A percentile compares a stretch with the other conserved stretches of the same genome.
Conservation (phyloP, 2,113 vertebrate genomes). For the Cinclus cinclus region DNA sequence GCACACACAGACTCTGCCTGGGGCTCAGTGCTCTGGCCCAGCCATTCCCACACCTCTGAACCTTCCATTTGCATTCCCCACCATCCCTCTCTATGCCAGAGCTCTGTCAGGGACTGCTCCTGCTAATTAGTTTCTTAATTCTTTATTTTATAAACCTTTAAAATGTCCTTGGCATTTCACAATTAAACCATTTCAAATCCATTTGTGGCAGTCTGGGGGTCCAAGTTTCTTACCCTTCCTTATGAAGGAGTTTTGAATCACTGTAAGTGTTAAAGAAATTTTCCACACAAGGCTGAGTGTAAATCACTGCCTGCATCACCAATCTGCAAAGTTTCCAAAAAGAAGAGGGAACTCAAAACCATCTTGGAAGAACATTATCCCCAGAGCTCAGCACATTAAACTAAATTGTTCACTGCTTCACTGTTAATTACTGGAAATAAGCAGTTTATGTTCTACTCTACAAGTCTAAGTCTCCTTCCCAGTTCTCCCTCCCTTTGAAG, state of each 20-base stretch:
- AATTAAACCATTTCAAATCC: background rate
- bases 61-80: background rate
- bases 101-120: background rate
- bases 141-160: background rate
- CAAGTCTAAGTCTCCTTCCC: background rate
- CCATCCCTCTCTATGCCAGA: background rate
- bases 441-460: background rate
- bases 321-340: background rate
- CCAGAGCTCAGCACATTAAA: slow-evolving; percentile 8
- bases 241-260: background rate
- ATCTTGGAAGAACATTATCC: background rate
- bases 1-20: background rate
- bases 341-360: background rate
- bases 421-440: slow-evolving; percentile 9
- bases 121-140: background rate
- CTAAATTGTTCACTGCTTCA: background rate
- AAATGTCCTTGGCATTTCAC: background rate
- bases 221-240: background rate
- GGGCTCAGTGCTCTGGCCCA: background rate
- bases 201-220: background rate
- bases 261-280: background rate
- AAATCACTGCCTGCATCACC: background rate
- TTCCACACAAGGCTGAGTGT: background rate
- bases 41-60: background rate
- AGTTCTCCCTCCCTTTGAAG: background rate